phyloP scores from a whole-genome alignment of 2,888 invertebrate genomes.

The Tetragnatha montana region DNA sequence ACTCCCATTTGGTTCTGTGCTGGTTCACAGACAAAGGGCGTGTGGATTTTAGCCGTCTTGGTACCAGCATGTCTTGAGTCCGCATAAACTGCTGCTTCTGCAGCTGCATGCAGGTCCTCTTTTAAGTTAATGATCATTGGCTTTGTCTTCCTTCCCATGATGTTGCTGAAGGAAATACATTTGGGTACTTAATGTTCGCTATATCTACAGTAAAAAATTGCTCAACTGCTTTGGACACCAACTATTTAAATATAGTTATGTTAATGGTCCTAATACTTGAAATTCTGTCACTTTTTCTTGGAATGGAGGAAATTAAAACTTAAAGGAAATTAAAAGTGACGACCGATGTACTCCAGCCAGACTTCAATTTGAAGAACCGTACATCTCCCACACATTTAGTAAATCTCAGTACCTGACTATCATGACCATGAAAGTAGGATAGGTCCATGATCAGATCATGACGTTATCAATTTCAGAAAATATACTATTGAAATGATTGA shows the following conservation, averaged over 20 bases:
- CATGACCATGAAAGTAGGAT: no score
- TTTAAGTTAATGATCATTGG: slow-evolving; percentile 26
- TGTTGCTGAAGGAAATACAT: background rate
- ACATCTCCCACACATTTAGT: no score
- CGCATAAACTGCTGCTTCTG: slow-evolving; percentile 6
- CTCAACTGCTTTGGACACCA: background rate
- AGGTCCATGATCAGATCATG: no score
- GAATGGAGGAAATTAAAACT: no score
- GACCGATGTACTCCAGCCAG: no score
- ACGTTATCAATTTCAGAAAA: no score
- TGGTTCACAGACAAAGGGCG: background rate
- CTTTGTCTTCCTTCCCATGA: slow-evolving; percentile 7
- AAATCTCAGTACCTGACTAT: no score
- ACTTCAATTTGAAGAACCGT: no score
- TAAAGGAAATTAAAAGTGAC: no score
- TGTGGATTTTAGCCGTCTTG: background rate
- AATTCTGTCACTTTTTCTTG: background rate
- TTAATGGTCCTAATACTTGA: background rate
- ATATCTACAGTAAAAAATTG: background rate
- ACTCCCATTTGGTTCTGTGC: background rate
- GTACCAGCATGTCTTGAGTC: slow-evolving; percentile 5
- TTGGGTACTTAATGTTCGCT: background rate
- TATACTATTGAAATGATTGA: no score
- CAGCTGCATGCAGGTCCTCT: slow-evolving; percentile 20
- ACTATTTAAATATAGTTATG: background rate